Conservation (phyloP, 2,888 invertebrate species). For the Polyommatus iphigenia region DNA sequence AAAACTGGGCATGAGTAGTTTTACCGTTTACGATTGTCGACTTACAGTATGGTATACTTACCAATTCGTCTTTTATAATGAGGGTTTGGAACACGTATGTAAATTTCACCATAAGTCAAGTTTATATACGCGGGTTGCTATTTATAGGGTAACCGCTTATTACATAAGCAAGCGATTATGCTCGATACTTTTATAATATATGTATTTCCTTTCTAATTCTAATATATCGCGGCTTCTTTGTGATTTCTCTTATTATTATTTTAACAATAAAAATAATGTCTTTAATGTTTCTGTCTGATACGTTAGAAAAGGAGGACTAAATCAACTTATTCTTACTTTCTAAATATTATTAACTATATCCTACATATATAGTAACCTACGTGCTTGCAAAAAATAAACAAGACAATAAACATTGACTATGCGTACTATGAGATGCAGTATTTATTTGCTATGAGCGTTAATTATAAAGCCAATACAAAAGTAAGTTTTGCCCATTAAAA, state of each 20-base stretch:
- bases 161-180: conserved; percentile 41
- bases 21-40: neutral
- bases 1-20: neutral
- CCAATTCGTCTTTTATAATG: conserved; percentile 27
- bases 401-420: too few relatives aligned
- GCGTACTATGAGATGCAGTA: too few relatives aligned
- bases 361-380: too few relatives aligned
- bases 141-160: conserved; percentile 37
- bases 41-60: conserved; percentile 8
- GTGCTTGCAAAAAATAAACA: too few relatives aligned
- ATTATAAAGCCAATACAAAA: too few relatives aligned
- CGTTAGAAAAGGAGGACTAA: too few relatives aligned
- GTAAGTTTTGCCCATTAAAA: too few relatives aligned
- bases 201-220: neutral
- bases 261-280: neutral
- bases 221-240: too few relatives aligned
- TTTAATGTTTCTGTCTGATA: neutral
- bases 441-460: too few relatives aligned
- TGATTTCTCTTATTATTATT: too few relatives aligned
- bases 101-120: conserved; percentile 45
- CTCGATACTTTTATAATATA: neutral
- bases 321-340: too few relatives aligned
- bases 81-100: conserved; percentile 41
- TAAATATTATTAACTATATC: too few relatives aligned
- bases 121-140: conserved; percentile 47